Conservation (phyloP, 64 coral and sea anemone species). For the Montipora cactus region DNA sequence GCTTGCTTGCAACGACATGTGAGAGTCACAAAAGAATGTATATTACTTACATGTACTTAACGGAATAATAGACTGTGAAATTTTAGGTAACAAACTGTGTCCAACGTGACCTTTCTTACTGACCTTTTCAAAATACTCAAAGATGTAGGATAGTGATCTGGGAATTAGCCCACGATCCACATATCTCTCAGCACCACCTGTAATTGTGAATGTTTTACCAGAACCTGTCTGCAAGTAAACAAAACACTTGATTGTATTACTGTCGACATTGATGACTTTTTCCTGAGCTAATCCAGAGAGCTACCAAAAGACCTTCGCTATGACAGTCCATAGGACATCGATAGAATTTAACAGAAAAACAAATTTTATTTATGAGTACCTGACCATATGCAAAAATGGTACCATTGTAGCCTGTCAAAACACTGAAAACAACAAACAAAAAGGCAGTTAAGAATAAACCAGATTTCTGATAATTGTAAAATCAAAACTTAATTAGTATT, state of each 20-base stretch:
- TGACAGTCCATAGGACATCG: too few relatives aligned
- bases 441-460: too few relatives aligned
- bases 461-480: too few relatives aligned
- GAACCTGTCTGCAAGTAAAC: slow-evolving; percentile 87
- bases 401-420: slow-evolving; percentile 94
- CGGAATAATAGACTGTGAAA: too few relatives aligned
- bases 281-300: too few relatives aligned
- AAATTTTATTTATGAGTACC: slow-evolving; percentile 37
- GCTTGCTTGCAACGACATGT: too few relatives aligned
- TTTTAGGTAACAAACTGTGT: too few relatives aligned
- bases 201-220: slow-evolving; percentile 98
- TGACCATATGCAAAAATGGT: slow-evolving; percentile 99
- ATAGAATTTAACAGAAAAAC: neutral
- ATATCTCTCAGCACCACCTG: slow-evolving; percentile 95
- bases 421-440: slow-evolving; percentile 56
- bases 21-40: too few relatives aligned
- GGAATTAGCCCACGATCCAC: slow-evolving; percentile 96
- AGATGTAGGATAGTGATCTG: slow-evolving; percentile 94
- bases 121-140: slow-evolving; percentile 97
- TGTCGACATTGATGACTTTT: too few relatives aligned
- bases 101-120: neutral
- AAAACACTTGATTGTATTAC: neutral
- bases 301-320: neutral
- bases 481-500: too few relatives aligned
- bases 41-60: too few relatives aligned